A percentile compares a stretch with the other conserved stretches of the same genome.
phyloP scores from a whole-genome alignment of 2,797 vertebrate genomes.

The Argya squamiceps region DNA sequence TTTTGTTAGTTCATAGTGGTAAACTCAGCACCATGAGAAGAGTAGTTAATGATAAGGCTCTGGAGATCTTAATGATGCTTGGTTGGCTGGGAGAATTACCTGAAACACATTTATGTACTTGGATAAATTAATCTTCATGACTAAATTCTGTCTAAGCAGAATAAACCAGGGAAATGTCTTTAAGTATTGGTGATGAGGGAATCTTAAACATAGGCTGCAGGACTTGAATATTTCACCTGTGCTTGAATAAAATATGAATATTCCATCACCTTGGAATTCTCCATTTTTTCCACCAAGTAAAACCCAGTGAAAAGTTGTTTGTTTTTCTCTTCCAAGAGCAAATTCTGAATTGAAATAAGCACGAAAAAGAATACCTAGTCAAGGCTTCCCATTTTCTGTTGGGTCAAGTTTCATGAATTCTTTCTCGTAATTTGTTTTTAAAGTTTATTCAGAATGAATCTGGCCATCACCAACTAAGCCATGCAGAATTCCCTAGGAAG shows the following conservation, averaged over 20 bases:
- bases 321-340: not conserved
- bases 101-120: not conserved
- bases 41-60: conserved; percentile 25
- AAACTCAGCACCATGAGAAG: conserved; percentile 1
- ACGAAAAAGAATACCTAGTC: not conserved
- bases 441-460: not conserved
- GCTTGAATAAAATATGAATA: not conserved
- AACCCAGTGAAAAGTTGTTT: not conserved
- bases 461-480: not conserved
- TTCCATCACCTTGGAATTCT: not conserved
- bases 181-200: not conserved
- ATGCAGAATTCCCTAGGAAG: not conserved
- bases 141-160: conserved; percentile 17
- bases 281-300: not conserved
- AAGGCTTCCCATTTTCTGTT: not conserved
- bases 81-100: conserved; percentile 22
- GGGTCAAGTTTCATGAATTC: not conserved
- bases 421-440: not conserved
- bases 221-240: not conserved
- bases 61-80: conserved; percentile 43
- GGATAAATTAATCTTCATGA: conserved; percentile 49
- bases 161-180: not conserved
- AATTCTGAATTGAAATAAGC: not conserved
- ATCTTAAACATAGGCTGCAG: not conserved
- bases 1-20: not conserved